Evolutionary conservation across 2,797 vertebrate species (phyloP).

Genomic region (Trachurus trachurus): DNA sequence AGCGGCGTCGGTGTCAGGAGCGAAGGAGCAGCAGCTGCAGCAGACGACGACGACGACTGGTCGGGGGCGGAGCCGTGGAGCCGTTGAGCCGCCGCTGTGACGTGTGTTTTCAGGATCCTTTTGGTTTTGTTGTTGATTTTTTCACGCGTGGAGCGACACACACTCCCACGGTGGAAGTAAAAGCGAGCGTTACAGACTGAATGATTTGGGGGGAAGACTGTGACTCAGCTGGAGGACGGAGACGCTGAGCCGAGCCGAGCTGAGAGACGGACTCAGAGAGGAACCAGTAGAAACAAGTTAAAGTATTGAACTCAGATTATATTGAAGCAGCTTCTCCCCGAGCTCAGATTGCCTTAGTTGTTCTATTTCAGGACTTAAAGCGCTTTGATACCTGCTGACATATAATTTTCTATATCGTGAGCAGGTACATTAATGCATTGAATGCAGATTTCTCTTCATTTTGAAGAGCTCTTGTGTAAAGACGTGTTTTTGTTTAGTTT

Average conservation of each 20-base stretch:
- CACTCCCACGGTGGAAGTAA: conserved; percentile 67
- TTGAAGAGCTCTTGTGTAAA: conserved; percentile 87
- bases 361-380: conserved; percentile 86
- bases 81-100: conserved; percentile 63
- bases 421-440: conserved; percentile 85
- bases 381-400: conserved; percentile 83
- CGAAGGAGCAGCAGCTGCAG: conserved; percentile 42
- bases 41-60: conserved; percentile 51
- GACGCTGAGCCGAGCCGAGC: no score
- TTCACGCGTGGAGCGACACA: conserved; percentile 55
- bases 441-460: conserved; percentile 89
- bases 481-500: conserved; percentile 68
- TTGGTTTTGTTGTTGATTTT: not conserved
- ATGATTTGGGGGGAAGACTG: conserved; percentile 69
- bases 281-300: conserved; percentile 66
- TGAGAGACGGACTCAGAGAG: conserved; percentile 49
- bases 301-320: conserved; percentile 75
- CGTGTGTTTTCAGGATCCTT: conserved; percentile 64
- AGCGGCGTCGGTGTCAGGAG: conserved; percentile 43
- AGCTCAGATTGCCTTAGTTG: conserved; percentile 86
- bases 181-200: conserved; percentile 62
- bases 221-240: conserved; percentile 71
- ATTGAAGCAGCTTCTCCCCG: conserved; percentile 74
- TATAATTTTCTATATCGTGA: conserved; percentile 90
- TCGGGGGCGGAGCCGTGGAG: conserved; percentile 63